Evolutionary conservation across 1,140 invertebrate genomes (phyloP).

Genomic region (Adelges cooleyi): DNA sequence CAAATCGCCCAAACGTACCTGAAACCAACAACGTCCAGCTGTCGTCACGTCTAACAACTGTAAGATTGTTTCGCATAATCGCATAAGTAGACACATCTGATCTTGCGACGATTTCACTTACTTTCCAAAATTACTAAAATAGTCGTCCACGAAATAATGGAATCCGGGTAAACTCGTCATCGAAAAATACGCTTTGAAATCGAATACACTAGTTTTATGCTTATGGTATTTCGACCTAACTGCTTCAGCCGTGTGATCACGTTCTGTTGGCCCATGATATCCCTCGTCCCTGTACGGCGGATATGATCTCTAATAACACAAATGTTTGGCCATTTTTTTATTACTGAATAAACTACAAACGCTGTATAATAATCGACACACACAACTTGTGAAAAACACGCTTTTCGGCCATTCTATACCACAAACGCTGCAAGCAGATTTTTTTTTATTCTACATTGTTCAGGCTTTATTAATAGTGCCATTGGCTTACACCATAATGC

Average conservation of each 20-base stretch:
- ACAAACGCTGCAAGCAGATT: too few relatives aligned
- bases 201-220: not conserved
- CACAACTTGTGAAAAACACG: too few relatives aligned
- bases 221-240: not conserved
- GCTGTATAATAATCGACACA: too few relatives aligned
- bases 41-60: not conserved
- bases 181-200: not conserved
- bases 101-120: not conserved
- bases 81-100: not conserved
- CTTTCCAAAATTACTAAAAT: constrained; percentile 1
- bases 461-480: too few relatives aligned
- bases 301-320: not conserved
- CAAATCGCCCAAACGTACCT: not conserved
- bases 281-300: not conserved
- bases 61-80: not conserved
- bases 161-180: constrained; percentile 12
- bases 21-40: not conserved
- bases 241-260: not conserved
- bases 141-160: not conserved
- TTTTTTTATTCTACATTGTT: too few relatives aligned
- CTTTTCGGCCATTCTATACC: too few relatives aligned
- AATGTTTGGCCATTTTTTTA: not conserved
- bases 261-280: not conserved
- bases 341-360: too few relatives aligned
- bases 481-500: too few relatives aligned